These are phyloP conservation scores for Danaus plexippus DNA, from an alignment of 1,140 invertebrate species.

Conservation along the genomic window DNA sequence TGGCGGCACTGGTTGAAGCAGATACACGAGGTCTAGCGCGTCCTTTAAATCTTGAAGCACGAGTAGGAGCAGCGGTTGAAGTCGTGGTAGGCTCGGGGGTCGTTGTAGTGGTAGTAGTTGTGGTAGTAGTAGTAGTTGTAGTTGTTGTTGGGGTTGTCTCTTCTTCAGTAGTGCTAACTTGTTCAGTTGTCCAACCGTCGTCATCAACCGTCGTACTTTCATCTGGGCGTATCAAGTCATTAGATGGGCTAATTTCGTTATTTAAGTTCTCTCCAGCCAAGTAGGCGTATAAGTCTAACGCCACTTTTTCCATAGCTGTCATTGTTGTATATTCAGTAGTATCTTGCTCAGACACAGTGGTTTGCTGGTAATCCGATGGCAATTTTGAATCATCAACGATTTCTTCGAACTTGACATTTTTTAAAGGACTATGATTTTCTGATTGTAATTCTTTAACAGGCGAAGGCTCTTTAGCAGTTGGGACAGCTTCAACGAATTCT, in stretches of 20 bases:
- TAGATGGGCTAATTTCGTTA: conserved; percentile 72
- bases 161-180: conserved; percentile 73
- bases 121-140: conserved; percentile 73
- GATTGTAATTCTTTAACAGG: conserved; percentile 40
- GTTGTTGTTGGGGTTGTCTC: conserved; percentile 73
- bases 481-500: conserved; percentile 33
- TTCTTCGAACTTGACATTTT: conserved; percentile 47
- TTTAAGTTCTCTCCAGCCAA: conserved; percentile 82
- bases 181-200: conserved; percentile 53
- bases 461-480: conserved; percentile 29
- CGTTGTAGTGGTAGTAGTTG: conserved; percentile 55
- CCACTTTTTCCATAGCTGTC: conserved; percentile 84
- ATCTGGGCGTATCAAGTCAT: conserved; percentile 59
- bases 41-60: conserved; percentile 56
- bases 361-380: conserved; percentile 55
- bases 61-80: conserved; percentile 43
- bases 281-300: conserved; percentile 84
- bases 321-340: conserved; percentile 77
- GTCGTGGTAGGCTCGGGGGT: conserved; percentile 38
- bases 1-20: conserved; percentile 40
- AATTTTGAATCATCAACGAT: conserved; percentile 54
- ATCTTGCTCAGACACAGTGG: conserved; percentile 67
- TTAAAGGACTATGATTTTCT: conserved; percentile 43
- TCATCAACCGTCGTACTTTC: conserved; percentile 53
- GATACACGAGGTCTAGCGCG: conserved; percentile 41